Conservation (phyloP, 2,797 vertebrate genomes). For the Acipenser ruthenus region DNA sequence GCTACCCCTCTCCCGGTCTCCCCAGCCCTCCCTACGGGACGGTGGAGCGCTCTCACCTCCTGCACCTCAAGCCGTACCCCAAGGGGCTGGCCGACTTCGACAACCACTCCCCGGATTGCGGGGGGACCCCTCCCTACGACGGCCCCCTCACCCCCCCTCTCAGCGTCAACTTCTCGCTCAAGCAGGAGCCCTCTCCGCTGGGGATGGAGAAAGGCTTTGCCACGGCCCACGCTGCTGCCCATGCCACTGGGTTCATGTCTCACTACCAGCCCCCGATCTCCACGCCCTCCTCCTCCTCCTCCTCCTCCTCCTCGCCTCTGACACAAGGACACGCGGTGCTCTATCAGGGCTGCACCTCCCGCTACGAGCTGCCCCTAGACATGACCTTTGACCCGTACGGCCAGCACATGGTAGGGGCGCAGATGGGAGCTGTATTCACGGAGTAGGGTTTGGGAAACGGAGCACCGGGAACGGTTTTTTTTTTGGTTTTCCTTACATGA, state of each 20-base stretch:
- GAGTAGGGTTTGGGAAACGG: conserved; percentile 50
- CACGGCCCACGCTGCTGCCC: conserved; percentile 40
- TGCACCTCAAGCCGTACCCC: conserved; percentile 81
- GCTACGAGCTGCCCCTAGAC: conserved; percentile 82
- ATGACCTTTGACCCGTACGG: conserved; percentile 76
- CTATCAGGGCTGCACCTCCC: conserved; percentile 60
- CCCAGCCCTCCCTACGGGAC: conserved; percentile 92
- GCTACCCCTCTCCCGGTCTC: conserved; percentile 85
- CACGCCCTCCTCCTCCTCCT: conserved; percentile 60
- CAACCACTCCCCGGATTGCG: conserved; percentile 67
- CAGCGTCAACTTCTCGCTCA: conserved; percentile 89
- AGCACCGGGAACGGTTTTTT: no score
- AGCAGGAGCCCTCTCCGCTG: conserved; percentile 79
- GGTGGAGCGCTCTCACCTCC: conserved; percentile 77
- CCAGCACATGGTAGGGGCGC: conserved; percentile 63
- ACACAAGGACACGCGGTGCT: conserved; percentile 65
- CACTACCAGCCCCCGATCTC: conserved; percentile 55
- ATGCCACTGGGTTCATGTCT: conserved; percentile 45
- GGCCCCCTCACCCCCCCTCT: conserved; percentile 87
- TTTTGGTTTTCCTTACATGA: no score
- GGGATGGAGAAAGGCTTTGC: conserved; percentile 76
- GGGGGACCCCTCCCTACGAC: conserved; percentile 79
- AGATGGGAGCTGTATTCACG: conserved; percentile 72
- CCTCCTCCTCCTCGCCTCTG: conserved; percentile 38
- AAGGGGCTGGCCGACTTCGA: conserved; percentile 72